Evolutionary conservation across 2,113 vertebrate species (phyloP).

Genomic region (Pseudopodoces humilis): DNA sequence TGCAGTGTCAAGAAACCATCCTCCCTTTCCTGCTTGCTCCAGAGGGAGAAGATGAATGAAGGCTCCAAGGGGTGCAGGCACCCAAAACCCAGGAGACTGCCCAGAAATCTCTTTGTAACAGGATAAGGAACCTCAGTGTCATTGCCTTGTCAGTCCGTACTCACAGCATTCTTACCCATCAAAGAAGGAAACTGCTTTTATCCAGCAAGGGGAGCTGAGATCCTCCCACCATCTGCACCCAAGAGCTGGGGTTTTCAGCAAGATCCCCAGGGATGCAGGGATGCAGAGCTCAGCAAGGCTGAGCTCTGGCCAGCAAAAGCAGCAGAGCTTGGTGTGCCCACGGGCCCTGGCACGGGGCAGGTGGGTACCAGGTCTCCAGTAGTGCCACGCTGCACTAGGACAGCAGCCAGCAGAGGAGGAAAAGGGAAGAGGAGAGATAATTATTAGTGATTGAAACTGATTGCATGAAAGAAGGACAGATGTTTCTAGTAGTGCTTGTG

Average conservation of each 20-base stretch:
- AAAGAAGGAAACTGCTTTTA: background rate
- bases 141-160: background rate
- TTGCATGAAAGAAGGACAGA: slow-evolving; percentile 66
- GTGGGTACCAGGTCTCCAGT: background rate
- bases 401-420: slow-evolving; percentile 39
- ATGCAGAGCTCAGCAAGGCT: too few relatives aligned
- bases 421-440: slow-evolving; percentile 56
- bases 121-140: background rate
- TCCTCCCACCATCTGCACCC: background rate
- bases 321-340: background rate
- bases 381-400: background rate
- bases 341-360: background rate
- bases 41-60: background rate
- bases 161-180: background rate
- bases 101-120: background rate
- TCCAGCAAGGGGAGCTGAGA: background rate
- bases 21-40: background rate
- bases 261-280: background rate
- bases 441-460: slow-evolving; percentile 66
- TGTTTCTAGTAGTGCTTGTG: slow-evolving; percentile 56
- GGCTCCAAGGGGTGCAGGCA: background rate
- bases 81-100: background rate
- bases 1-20: background rate
- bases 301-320: background rate
- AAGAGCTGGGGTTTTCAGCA: background rate